Base-by-base conservation (phyloP, 2,888 invertebrate species). In the Erebia palarica region DNA sequence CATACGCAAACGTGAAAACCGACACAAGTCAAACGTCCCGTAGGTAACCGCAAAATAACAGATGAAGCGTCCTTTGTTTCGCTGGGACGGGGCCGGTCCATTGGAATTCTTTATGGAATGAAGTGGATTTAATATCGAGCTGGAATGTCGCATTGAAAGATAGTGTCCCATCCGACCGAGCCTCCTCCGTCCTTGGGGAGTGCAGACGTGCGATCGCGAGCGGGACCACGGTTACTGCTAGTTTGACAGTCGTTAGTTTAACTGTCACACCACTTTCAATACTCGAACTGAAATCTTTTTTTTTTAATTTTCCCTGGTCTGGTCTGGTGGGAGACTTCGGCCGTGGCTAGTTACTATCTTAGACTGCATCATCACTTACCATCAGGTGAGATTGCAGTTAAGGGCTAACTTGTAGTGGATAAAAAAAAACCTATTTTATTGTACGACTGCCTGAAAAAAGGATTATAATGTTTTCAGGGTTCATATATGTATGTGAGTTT, bases 71-170 rank as follows among this genome's bases (percentile, higher is more conserved):
- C 78, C 77, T 76, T 78, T 80, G 80, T 80, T 77, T 78, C 76
- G 72, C 69, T n/a, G 73, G 73, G 72, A 61, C 73, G 51, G 66
- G 59, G 66, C 42, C 63, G 86, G 85, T 90, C 88, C 88, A 88
- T 89, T 86, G 90, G 90, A 89, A 91, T 91, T 91, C 89, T 87
- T 88, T 87, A 86, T 86, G 86, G 85, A 75, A 76, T 77, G 91
- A 87, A 93, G 91, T 91, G 88, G 92, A 92, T 93, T 93, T 93
- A 93, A 93, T 93, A 93, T 92, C 89, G 85, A 79, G 79, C 75
- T 78, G 88, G 91, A 88, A 91, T 91, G 87, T 82, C 83, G 83
- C 82, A 81, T 82, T 80, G 86, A 83, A 80, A 85, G 87, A 87
- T 86, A 86, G 83, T 82, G 89, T 83, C 82, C 82, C 58, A 49